phyloP scores from a whole-genome alignment of 2,113 vertebrate genomes.

The Protobothrops mucrosquamatus region DNA sequence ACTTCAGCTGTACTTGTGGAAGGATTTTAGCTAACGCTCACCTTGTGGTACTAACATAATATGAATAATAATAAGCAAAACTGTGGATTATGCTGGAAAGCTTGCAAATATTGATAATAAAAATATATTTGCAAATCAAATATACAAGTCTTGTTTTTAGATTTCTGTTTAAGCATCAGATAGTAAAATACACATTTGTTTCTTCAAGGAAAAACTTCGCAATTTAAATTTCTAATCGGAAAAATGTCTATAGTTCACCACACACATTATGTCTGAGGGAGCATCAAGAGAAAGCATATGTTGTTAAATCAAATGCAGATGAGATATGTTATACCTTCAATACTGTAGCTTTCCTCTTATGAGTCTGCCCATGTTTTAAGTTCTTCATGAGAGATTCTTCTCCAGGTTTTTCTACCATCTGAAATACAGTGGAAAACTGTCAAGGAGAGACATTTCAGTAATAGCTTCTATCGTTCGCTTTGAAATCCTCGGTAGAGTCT shows the following conservation, averaged over 20 bases:
- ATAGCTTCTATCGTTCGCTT: neutral
- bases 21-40: slow-evolving; percentile 42
- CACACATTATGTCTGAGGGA: slow-evolving; percentile 13
- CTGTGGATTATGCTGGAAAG: neutral
- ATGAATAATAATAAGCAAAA: slow-evolving; percentile 33
- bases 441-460: neutral
- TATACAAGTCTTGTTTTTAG: slow-evolving; percentile 56
- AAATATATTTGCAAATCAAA: slow-evolving; percentile 57
- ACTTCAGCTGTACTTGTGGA: slow-evolving; percentile 18
- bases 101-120: slow-evolving; percentile 49
- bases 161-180: slow-evolving; percentile 31
- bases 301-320: slow-evolving; percentile 24
- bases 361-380: neutral
- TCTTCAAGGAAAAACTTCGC: slow-evolving; percentile 41
- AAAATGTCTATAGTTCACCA: slow-evolving; percentile 30
- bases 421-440: neutral
- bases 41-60: slow-evolving; percentile 46
- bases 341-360: neutral
- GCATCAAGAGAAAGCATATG: slow-evolving; percentile 22
- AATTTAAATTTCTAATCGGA: slow-evolving; percentile 44
- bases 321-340: slow-evolving; percentile 15
- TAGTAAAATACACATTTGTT: slow-evolving; percentile 47
- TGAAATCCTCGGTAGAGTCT: neutral
- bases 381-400: neutral
- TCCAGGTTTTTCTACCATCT: neutral